phyloP scores from a whole-genome alignment of 1,140 invertebrate genomes.

The Polypedilum vanderplanki region DNA sequence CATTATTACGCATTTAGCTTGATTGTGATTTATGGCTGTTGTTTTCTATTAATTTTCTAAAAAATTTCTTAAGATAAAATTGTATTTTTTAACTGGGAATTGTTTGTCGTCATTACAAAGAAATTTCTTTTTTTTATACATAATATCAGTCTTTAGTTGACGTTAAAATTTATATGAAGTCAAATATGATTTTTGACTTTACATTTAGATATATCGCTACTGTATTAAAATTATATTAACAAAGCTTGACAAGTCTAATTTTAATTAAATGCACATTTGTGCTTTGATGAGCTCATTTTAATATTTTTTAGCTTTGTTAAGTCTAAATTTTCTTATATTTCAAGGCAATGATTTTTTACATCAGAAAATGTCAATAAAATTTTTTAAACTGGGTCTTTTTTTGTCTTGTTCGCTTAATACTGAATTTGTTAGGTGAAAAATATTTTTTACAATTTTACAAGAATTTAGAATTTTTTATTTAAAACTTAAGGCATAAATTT shows the following conservation, averaged over 20 bases:
- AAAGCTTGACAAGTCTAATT: too few species aligned
- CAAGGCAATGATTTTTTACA: too few species aligned
- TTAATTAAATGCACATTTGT: too few species aligned
- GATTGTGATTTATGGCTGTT: slow-evolving; percentile 10
- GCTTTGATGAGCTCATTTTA: too few species aligned
- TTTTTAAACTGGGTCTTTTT: slow-evolving; percentile 16
- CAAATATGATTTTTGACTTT: too few species aligned
- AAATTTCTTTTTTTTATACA: background rate
- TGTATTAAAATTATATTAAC: too few species aligned
- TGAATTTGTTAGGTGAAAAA: background rate
- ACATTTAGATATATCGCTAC: too few species aligned
- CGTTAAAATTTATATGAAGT: background rate
- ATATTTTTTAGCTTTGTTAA: too few species aligned
- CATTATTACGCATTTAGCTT: background rate
- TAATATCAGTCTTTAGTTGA: slow-evolving; percentile 19
- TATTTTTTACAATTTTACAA: background rate
- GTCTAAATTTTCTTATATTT: too few species aligned
- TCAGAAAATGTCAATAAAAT: too few species aligned
- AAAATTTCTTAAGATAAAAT: background rate
- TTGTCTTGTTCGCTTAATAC: slow-evolving; percentile 24
- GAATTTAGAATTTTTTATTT: background rate
- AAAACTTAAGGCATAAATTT: slow-evolving; percentile 16
- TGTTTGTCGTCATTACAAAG: background rate
- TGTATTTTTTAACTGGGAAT: background rate
- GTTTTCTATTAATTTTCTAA: background rate